A percentile compares a stretch with the other conserved stretches of the same genome.
phyloP scores from a whole-genome alignment of 2,888 invertebrate species.

The Eutolmus rufibarbis region DNA sequence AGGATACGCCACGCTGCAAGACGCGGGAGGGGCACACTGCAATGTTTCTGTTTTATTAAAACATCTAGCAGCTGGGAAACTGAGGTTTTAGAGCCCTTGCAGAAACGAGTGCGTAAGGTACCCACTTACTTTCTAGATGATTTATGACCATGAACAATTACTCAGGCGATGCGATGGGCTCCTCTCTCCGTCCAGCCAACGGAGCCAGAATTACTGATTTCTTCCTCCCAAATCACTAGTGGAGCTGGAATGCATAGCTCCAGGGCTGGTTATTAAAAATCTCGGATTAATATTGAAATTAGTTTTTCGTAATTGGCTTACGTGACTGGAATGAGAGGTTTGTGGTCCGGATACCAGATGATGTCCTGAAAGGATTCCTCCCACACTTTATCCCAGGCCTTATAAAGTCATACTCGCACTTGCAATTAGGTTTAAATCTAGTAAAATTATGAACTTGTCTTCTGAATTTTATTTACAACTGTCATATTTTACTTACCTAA shows the following conservation, averaged over 20 bases:
- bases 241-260: neutral
- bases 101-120: neutral
- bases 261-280: neutral
- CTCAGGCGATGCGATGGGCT: neutral
- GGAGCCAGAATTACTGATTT: neutral
- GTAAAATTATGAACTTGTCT: neutral
- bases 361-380: neutral
- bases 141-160: neutral
- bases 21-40: neutral
- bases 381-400: neutral
- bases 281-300: neutral
- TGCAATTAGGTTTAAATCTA: neutral
- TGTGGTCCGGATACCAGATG: neutral
- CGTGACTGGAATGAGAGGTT: neutral
- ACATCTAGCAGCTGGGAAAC: neutral
- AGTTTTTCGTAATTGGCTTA: neutral
- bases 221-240: neutral
- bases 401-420: neutral
- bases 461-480: neutral
- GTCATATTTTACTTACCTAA: neutral
- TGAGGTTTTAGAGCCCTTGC: neutral
- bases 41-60: constrained; percentile 7
- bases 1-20: neutral
- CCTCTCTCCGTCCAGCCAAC: neutral
- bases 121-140: neutral